Percentiles rank a stretch among this genome's conserved stretches.
Evolutionary conservation across 2,797 vertebrate genomes (phyloP).

Genomic region (Cyprinella venusta): DNA sequence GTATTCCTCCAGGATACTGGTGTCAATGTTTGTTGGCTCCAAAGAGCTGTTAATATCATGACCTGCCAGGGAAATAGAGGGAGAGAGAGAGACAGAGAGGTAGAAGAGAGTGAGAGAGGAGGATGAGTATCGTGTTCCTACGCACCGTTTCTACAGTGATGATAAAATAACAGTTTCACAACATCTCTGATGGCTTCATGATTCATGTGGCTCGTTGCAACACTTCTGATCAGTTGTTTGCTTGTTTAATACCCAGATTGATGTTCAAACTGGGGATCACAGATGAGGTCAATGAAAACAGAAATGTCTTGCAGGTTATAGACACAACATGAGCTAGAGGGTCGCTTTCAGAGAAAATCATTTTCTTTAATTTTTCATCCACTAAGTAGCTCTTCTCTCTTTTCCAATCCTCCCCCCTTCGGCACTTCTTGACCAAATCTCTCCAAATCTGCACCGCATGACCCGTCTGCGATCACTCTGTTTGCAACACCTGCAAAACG

Average conservation of each 20-base stretch:
- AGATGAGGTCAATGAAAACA: neutral
- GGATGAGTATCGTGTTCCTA: conserved; percentile 23
- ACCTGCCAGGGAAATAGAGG: conserved; percentile 78
- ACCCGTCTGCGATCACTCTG: conserved; percentile 70
- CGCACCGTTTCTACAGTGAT: conserved; percentile 25
- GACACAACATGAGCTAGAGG: neutral
- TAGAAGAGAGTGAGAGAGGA: conserved; percentile 69
- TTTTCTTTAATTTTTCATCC: neutral
- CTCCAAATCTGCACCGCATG: conserved; percentile 79
- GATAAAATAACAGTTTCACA: conserved; percentile 37
- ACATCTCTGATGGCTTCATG: conserved; percentile 48
- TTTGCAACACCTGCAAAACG: conserved; percentile 59
- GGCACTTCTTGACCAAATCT: conserved; percentile 73
- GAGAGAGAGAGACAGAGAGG: conserved; percentile 60
- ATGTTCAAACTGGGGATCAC: neutral
- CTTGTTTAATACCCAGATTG: neutral
- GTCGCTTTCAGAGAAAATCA: neutral
- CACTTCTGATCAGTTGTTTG: conserved; percentile 9
- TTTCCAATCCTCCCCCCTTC: conserved; percentile 60
- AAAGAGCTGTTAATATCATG: conserved; percentile 98
- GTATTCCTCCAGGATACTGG: conserved; percentile 99
- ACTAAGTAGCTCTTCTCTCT: conserved; percentile 6
- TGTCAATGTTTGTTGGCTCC: conserved; percentile 97
- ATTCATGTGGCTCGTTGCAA: conserved; percentile 6
- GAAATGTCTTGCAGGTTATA: neutral